phyloP scores from a whole-genome alignment of 2,113 vertebrate species.

The Strix uralensis region DNA sequence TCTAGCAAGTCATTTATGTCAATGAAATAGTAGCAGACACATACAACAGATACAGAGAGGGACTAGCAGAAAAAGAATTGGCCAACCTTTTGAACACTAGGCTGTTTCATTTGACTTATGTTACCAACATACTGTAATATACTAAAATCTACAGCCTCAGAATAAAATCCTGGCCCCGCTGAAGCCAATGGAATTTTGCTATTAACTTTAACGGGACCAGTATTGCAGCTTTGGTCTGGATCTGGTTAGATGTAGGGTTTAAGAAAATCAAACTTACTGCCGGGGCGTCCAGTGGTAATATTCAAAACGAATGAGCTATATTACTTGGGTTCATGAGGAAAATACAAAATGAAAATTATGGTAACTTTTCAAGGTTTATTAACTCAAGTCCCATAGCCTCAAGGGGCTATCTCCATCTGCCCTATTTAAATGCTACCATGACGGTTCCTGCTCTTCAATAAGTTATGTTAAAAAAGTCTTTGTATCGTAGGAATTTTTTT shows the following conservation, averaged over 20 bases:
- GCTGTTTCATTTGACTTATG: constrained; percentile 1
- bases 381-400: constrained; percentile 50
- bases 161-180: neutral
- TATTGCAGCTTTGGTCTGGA: constrained; percentile 46
- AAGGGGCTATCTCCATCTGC: constrained; percentile 35
- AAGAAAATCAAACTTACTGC: constrained; percentile 58
- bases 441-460: neutral
- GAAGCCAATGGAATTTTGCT: constrained; percentile 31
- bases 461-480: neutral
- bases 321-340: constrained; percentile 53
- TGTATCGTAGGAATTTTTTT: neutral
- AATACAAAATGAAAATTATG: constrained; percentile 51
- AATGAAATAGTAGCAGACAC: neutral
- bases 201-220: constrained; percentile 22
- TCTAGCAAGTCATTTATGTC: neutral
- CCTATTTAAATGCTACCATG: constrained; percentile 24
- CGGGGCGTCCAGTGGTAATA: constrained; percentile 25
- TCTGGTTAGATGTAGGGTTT: constrained; percentile 23
- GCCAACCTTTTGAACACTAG: neutral
- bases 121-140: neutral
- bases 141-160: neutral
- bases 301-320: constrained; percentile 40
- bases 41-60: neutral
- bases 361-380: constrained; percentile 66
- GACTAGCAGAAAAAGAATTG: neutral